Base-by-base conservation (phyloP, 2,888 invertebrate species). In the Dione vanillae region DNA sequence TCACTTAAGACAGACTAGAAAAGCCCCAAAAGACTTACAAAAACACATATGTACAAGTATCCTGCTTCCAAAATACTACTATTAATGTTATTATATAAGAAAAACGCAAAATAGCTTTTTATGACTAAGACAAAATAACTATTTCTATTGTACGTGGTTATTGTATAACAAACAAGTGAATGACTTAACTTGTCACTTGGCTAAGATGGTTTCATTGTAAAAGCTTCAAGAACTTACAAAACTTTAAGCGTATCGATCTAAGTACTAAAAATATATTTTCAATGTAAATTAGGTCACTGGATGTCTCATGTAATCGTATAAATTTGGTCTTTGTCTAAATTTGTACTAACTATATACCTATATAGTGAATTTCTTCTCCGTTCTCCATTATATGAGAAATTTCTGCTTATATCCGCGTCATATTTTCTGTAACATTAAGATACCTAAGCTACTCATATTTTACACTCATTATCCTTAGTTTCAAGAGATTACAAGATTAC, bases 401-500 rank as follows among this genome's bases (percentile, higher is more conserved):
- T 16, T 19, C 16, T 19, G 8, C 8, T 16, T n/a, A 49, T 8
- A 49, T 49, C 3, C 19, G 1, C 11, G 19, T 49, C 16, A 49
- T 49, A 10, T 49, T 49, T 11, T 9, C 51, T 45, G 52, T 49
- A 16, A 37, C 27, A 20, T 51, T 64, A 51, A 64, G n/a, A 47
- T 51, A 59, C 68, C 65, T 65, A 68, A 65, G 65, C 47, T 54
- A 69, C 51, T 66, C 58, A 72, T 69, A 67, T 52, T 72, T 69
- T 16, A 37, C 40, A 49, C 72, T 69, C 47, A 67, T 69, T 69
- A 72, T 64, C 37, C 27, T 54, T 45, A 66, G 58, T 69, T 69
- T 62, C 41, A 64, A 67, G 72, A 69, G 72, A 72, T 72, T 69
- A 69, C 66, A 64, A 69, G 61, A 72, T 65, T 62, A 72, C 61